Percentiles rank a stretch among this genome's conserved stretches.
These are phyloP conservation scores for Lithophane leautieri DNA, from an alignment of 2,888 invertebrate genomes.

Conservation along the genomic window DNA sequence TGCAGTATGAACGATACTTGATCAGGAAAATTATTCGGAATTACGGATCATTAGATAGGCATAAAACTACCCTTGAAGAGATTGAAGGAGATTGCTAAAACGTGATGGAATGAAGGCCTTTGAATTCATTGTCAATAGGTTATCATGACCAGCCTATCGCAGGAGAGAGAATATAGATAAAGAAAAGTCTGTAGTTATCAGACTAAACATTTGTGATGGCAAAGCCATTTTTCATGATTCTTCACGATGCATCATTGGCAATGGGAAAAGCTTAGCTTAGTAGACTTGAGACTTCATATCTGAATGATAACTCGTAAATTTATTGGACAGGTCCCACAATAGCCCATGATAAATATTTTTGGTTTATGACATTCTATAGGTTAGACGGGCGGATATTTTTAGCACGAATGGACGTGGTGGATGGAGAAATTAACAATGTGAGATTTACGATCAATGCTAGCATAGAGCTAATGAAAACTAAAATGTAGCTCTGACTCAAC, in stretches of 20 bases:
- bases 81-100: background rate
- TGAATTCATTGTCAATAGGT: background rate
- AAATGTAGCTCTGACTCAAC: background rate
- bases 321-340: conserved; percentile 1
- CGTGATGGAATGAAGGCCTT: background rate
- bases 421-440: conserved; percentile 1
- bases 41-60: conserved; percentile 13
- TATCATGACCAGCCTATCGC: background rate
- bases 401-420: background rate
- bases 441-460: conserved; percentile 9
- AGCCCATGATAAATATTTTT: background rate
- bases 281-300: background rate
- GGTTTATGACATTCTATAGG: background rate
- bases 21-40: background rate
- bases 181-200: background rate
- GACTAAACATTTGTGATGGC: background rate
- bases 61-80: background rate
- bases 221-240: background rate
- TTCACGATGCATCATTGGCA: background rate
- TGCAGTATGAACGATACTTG: background rate
- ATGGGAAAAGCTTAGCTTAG: background rate
- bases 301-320: conserved; percentile 1
- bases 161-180: background rate
- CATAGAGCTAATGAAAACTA: conserved; percentile 2
- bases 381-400: background rate